Percentiles rank a stretch among this genome's conserved stretches.
phyloP scores from a whole-genome alignment of 2,797 vertebrate species.

The Cyclura pinguis region DNA sequence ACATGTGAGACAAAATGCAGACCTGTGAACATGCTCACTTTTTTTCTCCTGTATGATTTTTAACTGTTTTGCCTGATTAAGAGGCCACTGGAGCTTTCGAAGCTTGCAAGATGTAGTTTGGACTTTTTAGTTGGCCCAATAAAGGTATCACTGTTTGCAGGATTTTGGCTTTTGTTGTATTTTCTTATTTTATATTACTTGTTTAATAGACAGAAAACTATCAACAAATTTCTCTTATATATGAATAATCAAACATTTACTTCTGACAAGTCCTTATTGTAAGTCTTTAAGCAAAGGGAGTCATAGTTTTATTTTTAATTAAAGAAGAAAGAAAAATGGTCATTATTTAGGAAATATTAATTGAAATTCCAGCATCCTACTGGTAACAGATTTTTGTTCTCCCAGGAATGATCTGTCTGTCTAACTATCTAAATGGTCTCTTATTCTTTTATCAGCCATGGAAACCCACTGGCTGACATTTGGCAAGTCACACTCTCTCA shows the following conservation, averaged over 20 bases:
- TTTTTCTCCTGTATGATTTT: too few species aligned
- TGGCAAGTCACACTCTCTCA: too few species aligned
- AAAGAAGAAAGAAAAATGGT: not conserved
- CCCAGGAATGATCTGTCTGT: not conserved
- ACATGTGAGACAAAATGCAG: too few species aligned
- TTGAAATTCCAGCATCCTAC: not conserved
- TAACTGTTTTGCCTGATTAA: too few species aligned
- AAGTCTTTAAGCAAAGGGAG: not conserved
- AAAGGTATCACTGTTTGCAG: too few species aligned
- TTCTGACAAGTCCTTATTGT: not conserved
- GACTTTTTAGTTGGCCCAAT: too few species aligned
- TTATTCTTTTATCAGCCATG: slow-evolving; percentile 4
- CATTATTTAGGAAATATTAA: not conserved
- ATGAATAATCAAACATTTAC: slow-evolving; percentile 12
- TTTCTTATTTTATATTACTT: not conserved
- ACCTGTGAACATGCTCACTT: too few species aligned
- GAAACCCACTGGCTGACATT: too few species aligned
- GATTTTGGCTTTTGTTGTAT: too few species aligned
- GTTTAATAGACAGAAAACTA: not conserved
- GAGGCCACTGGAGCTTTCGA: too few species aligned
- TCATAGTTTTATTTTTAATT: not conserved
- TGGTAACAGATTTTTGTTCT: not conserved
- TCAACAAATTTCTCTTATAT: not conserved
- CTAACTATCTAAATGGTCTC: not conserved
- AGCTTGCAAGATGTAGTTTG: too few species aligned